A percentile compares a stretch with the other conserved stretches of the same genome.
Conservation (phyloP, 2,888 invertebrate species). For the Calameuta idolon region DNA sequence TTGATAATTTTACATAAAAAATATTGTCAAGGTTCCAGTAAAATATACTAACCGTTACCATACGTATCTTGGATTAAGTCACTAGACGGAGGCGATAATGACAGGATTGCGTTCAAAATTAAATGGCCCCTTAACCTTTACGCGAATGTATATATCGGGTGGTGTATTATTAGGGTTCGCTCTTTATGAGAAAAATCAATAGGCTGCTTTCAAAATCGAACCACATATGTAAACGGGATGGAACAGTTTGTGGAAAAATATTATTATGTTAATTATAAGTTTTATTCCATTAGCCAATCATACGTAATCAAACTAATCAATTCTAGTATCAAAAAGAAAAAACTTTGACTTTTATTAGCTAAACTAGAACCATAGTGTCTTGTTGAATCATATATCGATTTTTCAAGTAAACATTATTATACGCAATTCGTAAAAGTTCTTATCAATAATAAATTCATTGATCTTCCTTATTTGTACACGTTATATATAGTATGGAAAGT, state of each 20-base stretch:
- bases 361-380: background rate
- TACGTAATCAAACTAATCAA: background rate
- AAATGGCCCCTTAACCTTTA: slow-evolving; percentile 2
- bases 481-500: background rate
- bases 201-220: background rate
- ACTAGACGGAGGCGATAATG: slow-evolving; percentile 3
- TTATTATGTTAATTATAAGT: background rate
- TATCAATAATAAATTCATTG: background rate
- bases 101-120: background rate
- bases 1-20: background rate
- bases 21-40: background rate
- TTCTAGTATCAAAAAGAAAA: background rate
- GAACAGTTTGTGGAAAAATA: background rate
- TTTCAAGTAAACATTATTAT: background rate
- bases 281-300: background rate
- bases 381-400: background rate
- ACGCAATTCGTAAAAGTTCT: background rate
- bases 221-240: background rate
- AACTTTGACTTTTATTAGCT: background rate
- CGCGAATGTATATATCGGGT: background rate
- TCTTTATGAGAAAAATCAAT: background rate
- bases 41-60: background rate
- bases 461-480: background rate
- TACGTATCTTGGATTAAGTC: background rate
- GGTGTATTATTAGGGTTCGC: background rate